Conservation (phyloP, 2,797 vertebrate species). For the Acanthis flammea region DNA sequence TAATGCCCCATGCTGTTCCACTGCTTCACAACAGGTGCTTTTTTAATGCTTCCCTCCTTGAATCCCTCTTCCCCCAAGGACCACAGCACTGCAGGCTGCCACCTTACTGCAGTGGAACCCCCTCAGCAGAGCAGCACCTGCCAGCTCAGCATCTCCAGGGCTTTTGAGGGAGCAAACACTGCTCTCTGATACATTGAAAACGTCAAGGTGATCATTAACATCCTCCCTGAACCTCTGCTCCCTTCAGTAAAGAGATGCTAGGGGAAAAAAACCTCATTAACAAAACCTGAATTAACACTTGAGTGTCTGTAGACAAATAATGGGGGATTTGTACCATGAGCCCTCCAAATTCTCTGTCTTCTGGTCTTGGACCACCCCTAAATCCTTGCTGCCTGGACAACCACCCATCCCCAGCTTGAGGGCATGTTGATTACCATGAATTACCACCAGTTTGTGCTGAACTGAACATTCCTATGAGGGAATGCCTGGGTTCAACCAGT, state of each 20-base stretch:
- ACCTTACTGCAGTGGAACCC: accelerated
- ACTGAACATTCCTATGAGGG: accelerated
- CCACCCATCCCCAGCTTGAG: background rate
- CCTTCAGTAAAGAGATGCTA: background rate
- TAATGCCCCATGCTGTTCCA: background rate
- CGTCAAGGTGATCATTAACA: background rate
- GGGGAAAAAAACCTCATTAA: background rate
- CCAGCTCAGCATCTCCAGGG: background rate
- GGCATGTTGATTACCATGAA: background rate
- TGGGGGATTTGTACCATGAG: background rate
- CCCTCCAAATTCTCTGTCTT: background rate
- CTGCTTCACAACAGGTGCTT: background rate
- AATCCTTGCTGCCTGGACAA: background rate
- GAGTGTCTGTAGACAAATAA: background rate
- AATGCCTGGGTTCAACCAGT: background rate
- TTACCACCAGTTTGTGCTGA: background rate
- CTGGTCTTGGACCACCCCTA: background rate
- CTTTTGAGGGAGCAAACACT: background rate
- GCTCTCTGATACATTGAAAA: background rate
- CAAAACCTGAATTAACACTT: background rate
- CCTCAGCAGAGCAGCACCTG: background rate
- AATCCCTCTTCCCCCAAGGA: background rate
- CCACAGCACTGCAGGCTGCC: background rate
- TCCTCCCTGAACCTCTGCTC: constrained; percentile 18
- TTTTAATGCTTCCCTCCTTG: background rate